phyloP scores from a whole-genome alignment of 2,797 vertebrate species.

The Pangasius sanitwongsei region DNA sequence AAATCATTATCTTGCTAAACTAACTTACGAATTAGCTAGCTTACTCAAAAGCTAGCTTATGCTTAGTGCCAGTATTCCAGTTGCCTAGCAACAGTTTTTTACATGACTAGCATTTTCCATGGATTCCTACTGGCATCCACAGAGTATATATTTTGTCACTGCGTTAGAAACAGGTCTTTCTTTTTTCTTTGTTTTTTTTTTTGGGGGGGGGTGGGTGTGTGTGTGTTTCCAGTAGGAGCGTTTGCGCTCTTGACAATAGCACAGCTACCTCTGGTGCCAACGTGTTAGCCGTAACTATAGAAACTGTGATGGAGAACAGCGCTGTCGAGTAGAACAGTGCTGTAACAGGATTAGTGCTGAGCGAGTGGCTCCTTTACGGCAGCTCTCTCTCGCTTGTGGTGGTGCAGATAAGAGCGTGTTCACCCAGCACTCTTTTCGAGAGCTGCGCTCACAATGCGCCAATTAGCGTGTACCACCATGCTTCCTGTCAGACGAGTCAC shows the following conservation, averaged over 20 bases:
- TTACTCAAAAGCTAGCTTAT: background rate
- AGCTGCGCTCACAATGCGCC: constrained; percentile 59
- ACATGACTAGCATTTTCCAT: background rate
- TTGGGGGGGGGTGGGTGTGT: background rate
- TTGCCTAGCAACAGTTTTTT: background rate
- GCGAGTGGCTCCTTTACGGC: constrained; percentile 64
- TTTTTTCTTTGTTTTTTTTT: background rate
- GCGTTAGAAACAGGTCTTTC: background rate
- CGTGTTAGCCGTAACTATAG: constrained; percentile 74
- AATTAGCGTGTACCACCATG: constrained; percentile 54
- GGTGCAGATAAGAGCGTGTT: constrained; percentile 67
- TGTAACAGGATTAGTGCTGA: constrained; percentile 74
- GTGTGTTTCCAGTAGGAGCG: constrained; percentile 46
- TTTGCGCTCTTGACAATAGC: constrained; percentile 57
- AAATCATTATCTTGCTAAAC: background rate
- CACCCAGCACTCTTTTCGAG: constrained; percentile 42
- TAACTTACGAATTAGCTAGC: background rate
- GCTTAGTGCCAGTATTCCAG: background rate
- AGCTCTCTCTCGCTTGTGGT: constrained; percentile 66
- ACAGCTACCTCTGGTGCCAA: constrained; percentile 62
- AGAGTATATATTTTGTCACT: background rate
- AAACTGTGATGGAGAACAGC: constrained; percentile 63
- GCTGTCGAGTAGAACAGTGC: constrained; percentile 65
- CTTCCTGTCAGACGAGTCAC: constrained; percentile 64
- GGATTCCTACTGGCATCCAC: background rate